Conservation (phyloP, 2,888 invertebrate species). For the Aphidoletes aphidimyza region DNA sequence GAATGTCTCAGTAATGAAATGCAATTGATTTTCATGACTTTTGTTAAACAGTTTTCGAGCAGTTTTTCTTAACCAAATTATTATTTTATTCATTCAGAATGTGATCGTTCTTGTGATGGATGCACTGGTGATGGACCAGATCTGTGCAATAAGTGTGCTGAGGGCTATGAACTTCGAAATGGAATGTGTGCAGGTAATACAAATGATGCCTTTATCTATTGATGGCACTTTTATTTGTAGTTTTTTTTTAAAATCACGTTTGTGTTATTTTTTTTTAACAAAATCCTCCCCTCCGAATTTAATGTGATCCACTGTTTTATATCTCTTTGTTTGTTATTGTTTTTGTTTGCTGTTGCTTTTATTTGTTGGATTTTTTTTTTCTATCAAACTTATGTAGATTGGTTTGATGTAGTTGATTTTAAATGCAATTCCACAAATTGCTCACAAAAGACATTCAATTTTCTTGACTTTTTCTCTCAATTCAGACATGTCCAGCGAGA, state of each 20-base stretch:
- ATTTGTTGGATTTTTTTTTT: too few species aligned
- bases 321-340: neutral
- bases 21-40: neutral
- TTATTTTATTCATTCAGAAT: slow-evolving; percentile 67
- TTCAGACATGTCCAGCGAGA: slow-evolving; percentile 67
- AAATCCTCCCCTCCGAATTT: neutral
- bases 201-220: slow-evolving; percentile 56
- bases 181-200: slow-evolving; percentile 78
- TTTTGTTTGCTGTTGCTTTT: too few species aligned
- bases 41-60: neutral
- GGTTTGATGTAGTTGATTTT: neutral
- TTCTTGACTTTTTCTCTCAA: slow-evolving; percentile 34
- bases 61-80: neutral
- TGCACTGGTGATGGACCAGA: slow-evolving; percentile 93
- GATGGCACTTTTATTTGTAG: slow-evolving; percentile 56
- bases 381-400: too few species aligned
- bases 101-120: slow-evolving; percentile 84
- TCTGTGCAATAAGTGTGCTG: slow-evolving; percentile 85
- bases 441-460: neutral
- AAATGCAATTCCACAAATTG: neutral
- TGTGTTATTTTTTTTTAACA: too few species aligned
- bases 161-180: slow-evolving; percentile 76
- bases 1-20: slow-evolving; percentile 69
- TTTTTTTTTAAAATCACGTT: too few species aligned
- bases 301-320: too few species aligned